Percentiles rank a stretch among this genome's conserved stretches.
phyloP scores from a whole-genome alignment of 2,888 invertebrate species.

The Andrena flavipes region DNA sequence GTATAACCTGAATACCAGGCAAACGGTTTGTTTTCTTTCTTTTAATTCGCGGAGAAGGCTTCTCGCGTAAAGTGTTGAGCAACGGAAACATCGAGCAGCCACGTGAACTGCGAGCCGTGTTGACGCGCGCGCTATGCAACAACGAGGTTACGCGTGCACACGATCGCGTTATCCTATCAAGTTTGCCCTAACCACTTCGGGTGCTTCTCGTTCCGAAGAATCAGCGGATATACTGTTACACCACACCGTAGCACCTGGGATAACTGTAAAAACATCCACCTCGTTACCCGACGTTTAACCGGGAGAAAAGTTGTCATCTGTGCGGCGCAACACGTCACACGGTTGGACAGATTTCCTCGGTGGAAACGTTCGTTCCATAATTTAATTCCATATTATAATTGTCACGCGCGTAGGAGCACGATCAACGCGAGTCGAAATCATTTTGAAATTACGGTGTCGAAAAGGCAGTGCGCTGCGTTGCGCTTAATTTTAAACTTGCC shows the following conservation, averaged over 20 bases:
- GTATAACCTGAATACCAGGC: not conserved
- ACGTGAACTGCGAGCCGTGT: too few species aligned
- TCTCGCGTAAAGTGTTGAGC: too few species aligned
- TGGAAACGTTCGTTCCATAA: conserved; percentile 3
- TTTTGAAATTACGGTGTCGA: too few species aligned
- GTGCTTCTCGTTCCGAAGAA: conserved; percentile 4
- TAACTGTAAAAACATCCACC: conserved; percentile 78
- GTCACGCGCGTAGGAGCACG: not conserved
- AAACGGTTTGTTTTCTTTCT: not conserved
- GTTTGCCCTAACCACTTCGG: not conserved
- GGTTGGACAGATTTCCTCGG: conserved; percentile 66
- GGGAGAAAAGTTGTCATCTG: conserved; percentile 64
- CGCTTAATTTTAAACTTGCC: too few species aligned
- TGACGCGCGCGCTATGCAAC: not conserved
- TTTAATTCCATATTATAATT: too few species aligned
- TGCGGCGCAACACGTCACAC: conserved; percentile 63
- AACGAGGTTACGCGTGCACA: not conserved
- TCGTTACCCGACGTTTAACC: conserved; percentile 12
- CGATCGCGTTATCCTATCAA: conserved; percentile 1
- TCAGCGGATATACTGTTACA: conserved; percentile 73
- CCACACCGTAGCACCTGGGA: conserved; percentile 68
- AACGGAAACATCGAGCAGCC: too few species aligned
- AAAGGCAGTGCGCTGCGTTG: too few species aligned
- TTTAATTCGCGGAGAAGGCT: too few species aligned
- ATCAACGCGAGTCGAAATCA: not conserved